Base-by-base conservation (phyloP, 1,140 invertebrate genomes). In the Drosophila chauvacae region DNA sequence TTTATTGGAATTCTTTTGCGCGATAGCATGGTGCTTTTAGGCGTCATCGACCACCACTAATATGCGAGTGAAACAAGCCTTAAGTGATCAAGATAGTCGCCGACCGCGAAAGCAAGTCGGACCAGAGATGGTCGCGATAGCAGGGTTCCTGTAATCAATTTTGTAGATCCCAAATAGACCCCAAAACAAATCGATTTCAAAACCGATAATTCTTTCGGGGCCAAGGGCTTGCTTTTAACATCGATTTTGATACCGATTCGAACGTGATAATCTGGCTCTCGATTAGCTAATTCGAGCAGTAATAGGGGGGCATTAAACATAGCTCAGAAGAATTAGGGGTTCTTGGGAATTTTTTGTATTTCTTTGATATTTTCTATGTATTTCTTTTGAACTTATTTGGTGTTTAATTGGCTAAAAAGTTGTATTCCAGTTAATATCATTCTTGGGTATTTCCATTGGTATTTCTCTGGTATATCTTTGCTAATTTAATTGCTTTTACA, bases 31-130 rank as follows among this genome's bases (percentile, higher is more conserved):
- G 18, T 11, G 18, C 10, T 18, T 9, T 16, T 48, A 16, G n/a
- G 60, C 48, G 23, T 44, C 35, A 68, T 58, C 33, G 39, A 35
- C n/a, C 35, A 37, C 13, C 79, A 51, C 35, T 79, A 84, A 68
- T 80, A 80, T 56, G 64, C 71, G 66, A 45, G 64, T 82, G 56
- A 51, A 87, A 83, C 82, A 83, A 64, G 59, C 80, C 62, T 83
- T 86, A 86, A 87, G 66, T 80, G 80, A 87, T 86, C 74, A 72
- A 71, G 83, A 83, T 83, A 88, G 56, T 18, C 26, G 18, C 11
- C 20, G 28, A 20, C n/a, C 20, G 44, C 23, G 45, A 13, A 56
- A 58, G 42, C 47, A 48, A 65, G 26, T 39, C 26, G 39, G 39
- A 5, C 37, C 33, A 65, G 33, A 47, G 39, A 47, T 48, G 39